Base-by-base conservation (phyloP, 2,113 vertebrate species). In the Rutilus rutilus region DNA sequence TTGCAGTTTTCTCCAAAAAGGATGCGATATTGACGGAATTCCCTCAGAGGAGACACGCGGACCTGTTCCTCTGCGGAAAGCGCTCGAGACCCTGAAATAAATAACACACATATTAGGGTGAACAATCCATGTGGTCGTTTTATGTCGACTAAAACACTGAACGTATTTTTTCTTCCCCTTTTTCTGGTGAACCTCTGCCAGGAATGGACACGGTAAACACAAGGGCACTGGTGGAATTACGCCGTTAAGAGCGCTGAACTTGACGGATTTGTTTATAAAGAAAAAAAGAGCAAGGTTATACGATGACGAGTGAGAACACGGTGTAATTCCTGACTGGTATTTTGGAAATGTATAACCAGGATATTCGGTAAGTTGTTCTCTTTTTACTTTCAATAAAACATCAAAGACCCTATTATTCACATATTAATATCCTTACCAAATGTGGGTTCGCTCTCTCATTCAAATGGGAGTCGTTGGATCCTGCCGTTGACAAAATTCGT, bases 1-100 rank as follows among this genome's bases (percentile, higher is more conserved):
- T 36, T 78, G 50, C 45, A 27, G 75, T 47, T 77, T 75, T 69
- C 42, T 69, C 59, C 36, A 33, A 52, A 52, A 88, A 3, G 88
- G 87, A 85, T 45, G 54, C 80, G 83, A 74, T 78, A 89, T 90
- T 93, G 93, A 92, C 94, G 90, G 92, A 95, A 92, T 91, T 92
- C 91, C 88, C 81, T 92, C 77, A 45, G 73, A 73, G 69, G 85
- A 76, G 82, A 92, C 91, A 30, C 88, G 90, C 91, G 92, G 92
- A 94, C 93, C 93, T 93, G 92, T 86, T 93, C 94, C 93, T 94
- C 95, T 93, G 95, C 95, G 91, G 93, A 93, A 89, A 85, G 93
- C 92, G 90, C 93, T 79, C 80, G 59, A 71, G 71, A 82, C 39
- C 71, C 54, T 45, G 50, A 85, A 33, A 71, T 27, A 62, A 21